Base-by-base conservation (phyloP, 2,888 invertebrate species). In the Morpho achilles region DNA sequence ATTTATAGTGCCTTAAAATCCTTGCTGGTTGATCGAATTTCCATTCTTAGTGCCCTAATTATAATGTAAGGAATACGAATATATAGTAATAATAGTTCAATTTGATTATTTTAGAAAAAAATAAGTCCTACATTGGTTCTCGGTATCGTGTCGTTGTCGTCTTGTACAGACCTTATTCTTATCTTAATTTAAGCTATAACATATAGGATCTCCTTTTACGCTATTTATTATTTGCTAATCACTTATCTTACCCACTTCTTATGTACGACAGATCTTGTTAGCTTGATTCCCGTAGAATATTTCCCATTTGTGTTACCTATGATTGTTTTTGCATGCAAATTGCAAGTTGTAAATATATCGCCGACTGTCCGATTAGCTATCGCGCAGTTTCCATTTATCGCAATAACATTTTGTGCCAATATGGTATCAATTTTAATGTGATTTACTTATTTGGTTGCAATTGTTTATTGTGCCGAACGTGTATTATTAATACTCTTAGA, bases 301-400 rank as follows among this genome's bases (percentile, higher is more conserved):
- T 81, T 79, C 75, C 82, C 74, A 74, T 82, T 79, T 77, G 71
- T 73, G 75, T 69, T 70, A 67, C 63, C 63, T 69, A 69, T 79
- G 81, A 82, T 83, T 85, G 84, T 87, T 82, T 78, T 72, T 77
- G 67, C 74, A 87, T 87, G 83, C 80, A 85, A 87, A 79, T 80
- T 54, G 59, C 56, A 58, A 58, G 77, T 77, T 80, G 82, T 84
- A 85, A 84, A 87, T 80, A 85, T 73, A 78, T 77, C 78, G 73
- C 64, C 60, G 62, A 70, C 66, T 70, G 75, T 77, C 70, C 70
- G 77, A 80, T 80, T 79, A 81, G 74, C 72, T 78, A 82, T 84
- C 83, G 74, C 69, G 74, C 73, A 68, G 70, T 79, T 80, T 72
- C 77, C 77, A 82, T 84, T 84, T 84, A 80, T 79, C 76, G 78